A percentile compares a stretch with the other conserved stretches of the same genome.
Evolutionary conservation across 2,797 vertebrate species (phyloP).

Genomic region (Oreonectes daqikongensis): DNA sequence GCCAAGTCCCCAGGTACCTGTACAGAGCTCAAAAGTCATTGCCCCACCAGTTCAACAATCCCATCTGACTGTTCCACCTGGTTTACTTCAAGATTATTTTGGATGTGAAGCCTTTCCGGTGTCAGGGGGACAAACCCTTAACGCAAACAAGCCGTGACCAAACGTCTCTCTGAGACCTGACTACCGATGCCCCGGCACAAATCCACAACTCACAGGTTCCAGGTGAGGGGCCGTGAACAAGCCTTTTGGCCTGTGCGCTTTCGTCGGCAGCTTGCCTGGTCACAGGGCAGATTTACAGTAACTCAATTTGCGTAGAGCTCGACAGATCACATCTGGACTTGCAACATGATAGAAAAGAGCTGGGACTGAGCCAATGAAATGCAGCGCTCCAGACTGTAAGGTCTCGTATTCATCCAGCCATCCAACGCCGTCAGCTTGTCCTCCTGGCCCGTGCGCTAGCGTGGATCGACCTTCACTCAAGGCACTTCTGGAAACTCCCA

Average conservation of each 20-base stretch:
- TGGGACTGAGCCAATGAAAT: conserved; percentile 36
- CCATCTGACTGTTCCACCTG: conserved; percentile 22
- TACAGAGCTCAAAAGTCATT: neutral
- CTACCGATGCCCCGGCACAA: conserved; percentile 21
- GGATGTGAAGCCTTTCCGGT: conserved; percentile 26
- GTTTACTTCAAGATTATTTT: conserved; percentile 16
- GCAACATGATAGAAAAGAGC: conserved; percentile 43
- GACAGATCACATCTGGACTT: conserved; percentile 67
- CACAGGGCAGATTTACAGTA: conserved; percentile 63
- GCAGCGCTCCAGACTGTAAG: conserved; percentile 19
- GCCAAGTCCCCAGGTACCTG: neutral
- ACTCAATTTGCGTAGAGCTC: conserved; percentile 60
- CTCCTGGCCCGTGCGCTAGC: conserved; percentile 11
- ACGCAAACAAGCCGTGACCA: conserved; percentile 35
- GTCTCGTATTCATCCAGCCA: conserved; percentile 19
- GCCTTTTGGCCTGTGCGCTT: neutral
- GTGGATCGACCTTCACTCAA: conserved; percentile 31
- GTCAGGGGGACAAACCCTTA: conserved; percentile 24
- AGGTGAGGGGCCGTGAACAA: conserved; percentile 36
- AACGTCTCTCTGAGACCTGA: conserved; percentile 29
- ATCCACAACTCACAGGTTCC: conserved; percentile 23
- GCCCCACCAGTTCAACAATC: neutral
- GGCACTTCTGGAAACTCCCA: conserved; percentile 12
- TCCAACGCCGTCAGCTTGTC: conserved; percentile 15
- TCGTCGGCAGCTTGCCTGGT: conserved; percentile 58